Conservation (phyloP, 2,888 invertebrate genomes). For the Therioaphis trifolii region DNA sequence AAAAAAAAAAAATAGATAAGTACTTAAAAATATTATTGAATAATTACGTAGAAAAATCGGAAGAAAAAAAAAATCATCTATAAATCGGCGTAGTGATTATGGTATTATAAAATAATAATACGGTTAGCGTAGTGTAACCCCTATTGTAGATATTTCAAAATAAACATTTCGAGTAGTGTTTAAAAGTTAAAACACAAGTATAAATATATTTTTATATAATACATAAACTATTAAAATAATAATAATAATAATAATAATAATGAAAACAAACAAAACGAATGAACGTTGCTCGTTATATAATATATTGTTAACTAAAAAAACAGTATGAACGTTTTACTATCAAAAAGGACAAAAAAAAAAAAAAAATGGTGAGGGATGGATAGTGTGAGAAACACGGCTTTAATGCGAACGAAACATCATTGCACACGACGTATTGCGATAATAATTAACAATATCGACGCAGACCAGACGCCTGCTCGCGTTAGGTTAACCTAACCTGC, state of each 20-base stretch:
- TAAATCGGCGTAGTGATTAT: background rate
- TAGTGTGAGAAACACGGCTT: background rate
- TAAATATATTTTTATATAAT: background rate
- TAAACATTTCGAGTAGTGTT: conserved; percentile 9
- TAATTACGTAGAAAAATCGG: conserved; percentile 32
- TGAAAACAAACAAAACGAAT: background rate
- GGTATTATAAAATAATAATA: background rate
- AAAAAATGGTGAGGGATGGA: too few relatives aligned
- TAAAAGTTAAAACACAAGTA: background rate
- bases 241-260: background rate
- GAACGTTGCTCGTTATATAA: background rate
- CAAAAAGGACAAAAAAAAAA: too few relatives aligned
- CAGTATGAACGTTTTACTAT: background rate
- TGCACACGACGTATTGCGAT: too few relatives aligned
- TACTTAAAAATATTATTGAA: background rate
- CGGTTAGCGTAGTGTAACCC: background rate
- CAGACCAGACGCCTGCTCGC: too few relatives aligned
- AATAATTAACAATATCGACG: too few relatives aligned
- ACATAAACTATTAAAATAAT: background rate
- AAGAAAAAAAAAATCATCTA: background rate
- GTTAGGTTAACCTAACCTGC: too few relatives aligned
- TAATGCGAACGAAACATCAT: background rate
- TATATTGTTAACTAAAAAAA: background rate
- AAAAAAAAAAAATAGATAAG: background rate
- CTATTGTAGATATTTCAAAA: background rate